Evolutionary conservation across 1,140 invertebrate genomes (phyloP).

Genomic region (Bathynomus jamesi): DNA sequence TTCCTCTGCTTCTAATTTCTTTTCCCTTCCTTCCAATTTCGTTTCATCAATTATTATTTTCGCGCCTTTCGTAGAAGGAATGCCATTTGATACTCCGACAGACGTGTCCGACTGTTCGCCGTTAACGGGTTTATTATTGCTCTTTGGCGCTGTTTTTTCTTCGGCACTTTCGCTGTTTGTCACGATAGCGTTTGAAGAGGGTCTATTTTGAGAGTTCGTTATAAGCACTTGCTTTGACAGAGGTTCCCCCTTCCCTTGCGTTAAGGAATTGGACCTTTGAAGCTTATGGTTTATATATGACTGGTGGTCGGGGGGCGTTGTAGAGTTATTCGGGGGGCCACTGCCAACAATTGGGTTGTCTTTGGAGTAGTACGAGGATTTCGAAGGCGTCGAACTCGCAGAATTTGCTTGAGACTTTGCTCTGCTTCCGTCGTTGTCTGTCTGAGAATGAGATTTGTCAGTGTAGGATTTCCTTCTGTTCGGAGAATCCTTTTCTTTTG

Average conservation of each 20-base stretch:
- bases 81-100: neutral
- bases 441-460: slow-evolving; percentile 21
- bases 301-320: neutral
- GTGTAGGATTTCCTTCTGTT: slow-evolving; percentile 26
- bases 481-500: slow-evolving; percentile 22
- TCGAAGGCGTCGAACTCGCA: neutral
- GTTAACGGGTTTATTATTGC: neutral
- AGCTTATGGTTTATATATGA: neutral
- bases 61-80: neutral
- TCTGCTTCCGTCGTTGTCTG: slow-evolving; percentile 11
- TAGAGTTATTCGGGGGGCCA: neutral
- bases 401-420: neutral
- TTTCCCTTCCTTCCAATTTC: neutral
- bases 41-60: neutral
- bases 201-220: neutral
- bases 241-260: neutral
- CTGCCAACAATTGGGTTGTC: neutral
- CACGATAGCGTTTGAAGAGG: neutral
- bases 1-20: neutral
- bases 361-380: neutral
- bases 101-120: neutral
- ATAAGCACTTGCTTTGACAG: neutral
- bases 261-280: neutral
- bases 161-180: neutral
- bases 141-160: neutral